Evolutionary conservation across 2,113 vertebrate genomes (phyloP), one percentile per base, ranked within the genome.

Genomic region (Aix galericulata): DNA sequence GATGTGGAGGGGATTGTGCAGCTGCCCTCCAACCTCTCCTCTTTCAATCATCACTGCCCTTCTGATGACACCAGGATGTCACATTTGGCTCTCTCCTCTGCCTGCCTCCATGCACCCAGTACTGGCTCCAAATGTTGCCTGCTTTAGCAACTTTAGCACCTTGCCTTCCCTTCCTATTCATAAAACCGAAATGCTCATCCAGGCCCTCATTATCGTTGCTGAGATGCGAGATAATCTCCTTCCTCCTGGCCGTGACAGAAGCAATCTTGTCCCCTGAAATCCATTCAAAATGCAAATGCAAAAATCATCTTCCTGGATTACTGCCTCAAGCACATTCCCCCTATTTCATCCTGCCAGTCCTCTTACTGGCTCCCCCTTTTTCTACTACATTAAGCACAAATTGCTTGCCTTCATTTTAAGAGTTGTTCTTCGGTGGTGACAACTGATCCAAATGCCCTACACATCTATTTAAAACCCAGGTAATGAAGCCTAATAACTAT

Each of bases 251-350:
- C 13, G 2, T 63, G 84, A 92, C 62, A 94, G 80, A 91, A 94
- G 44, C 71, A 95, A 79, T 91, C 58, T 82, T 84, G 42, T 11
- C 53, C 72, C 81, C 71, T 64, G 66, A 95, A 95, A 97, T 84
- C 81, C 74, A 89, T 87, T 97, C 95, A 94, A 96, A 97, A 96
- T 93, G 84, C 93, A 94, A 94, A 94, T 94, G 74, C 74, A 96
- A 93, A 95, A 96, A 87, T 76, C 38, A 62, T 84, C 86, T 91
- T 89, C 86, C 93, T 97, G 91, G 81, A 94, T 94, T 97, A 91
- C 38, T 89, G 81, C 91, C 91, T 97, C 83, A 48, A 89, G 83
- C 66, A 82, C 48, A 89, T 92, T 91, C 60, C 74, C 77, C 58
- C 84, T 88, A 17, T 79, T 95, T 91, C 48, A 84, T 91, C 81